Conservation (phyloP, 2,797 vertebrate genomes). For the Linurgus olivaceus region DNA sequence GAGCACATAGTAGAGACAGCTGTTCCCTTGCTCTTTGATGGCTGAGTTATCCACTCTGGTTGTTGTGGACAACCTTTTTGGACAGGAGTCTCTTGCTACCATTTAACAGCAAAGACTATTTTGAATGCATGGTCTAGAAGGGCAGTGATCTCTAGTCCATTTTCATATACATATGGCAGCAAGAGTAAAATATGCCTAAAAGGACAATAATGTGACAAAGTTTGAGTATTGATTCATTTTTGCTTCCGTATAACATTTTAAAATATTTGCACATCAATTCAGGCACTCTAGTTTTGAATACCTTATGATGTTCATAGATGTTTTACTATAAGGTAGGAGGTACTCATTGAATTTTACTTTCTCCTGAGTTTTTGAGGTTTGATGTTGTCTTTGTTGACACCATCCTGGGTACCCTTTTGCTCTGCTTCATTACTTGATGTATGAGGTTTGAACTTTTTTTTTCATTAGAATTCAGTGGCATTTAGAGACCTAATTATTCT, state of each 20-base stretch:
- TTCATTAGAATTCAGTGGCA: neutral
- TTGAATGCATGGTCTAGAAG: neutral
- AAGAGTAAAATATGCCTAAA: neutral
- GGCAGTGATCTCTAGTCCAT: neutral
- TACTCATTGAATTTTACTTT: neutral
- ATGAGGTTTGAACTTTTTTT: neutral
- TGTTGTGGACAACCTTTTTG: neutral
- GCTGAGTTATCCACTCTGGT: too few relatives aligned
- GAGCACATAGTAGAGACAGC: neutral
- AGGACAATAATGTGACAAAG: neutral
- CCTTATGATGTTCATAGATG: neutral
- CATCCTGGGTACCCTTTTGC: neutral
- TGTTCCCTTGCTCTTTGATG: neutral
- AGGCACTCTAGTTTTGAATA: neutral
- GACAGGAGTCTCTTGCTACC: neutral
- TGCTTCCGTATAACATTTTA: neutral
- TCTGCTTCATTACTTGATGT: neutral
- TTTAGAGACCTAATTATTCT: neutral
- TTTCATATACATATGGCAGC: neutral
- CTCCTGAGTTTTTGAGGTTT: neutral
- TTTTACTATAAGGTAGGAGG: neutral
- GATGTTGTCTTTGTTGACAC: neutral
- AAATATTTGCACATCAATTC: neutral
- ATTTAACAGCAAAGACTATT: neutral
- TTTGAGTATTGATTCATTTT: neutral